Evolutionary conservation across 2,113 vertebrate genomes (phyloP).

Genomic region (Colinus virginianus): DNA sequence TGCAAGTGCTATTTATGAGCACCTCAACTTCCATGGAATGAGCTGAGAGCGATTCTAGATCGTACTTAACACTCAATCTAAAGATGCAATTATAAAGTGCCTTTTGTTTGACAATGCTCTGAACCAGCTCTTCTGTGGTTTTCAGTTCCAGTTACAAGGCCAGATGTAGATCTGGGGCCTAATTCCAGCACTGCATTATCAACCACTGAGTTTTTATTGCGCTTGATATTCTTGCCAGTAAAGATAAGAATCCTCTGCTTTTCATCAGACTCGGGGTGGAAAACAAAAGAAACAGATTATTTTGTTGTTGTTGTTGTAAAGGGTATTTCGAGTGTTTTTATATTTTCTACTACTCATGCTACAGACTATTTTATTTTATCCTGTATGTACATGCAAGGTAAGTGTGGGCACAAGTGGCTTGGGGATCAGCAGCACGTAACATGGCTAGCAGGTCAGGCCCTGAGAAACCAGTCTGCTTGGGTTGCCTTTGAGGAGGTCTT

Average conservation of each 20-base stretch:
- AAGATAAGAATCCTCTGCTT: not conserved
- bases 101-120: not conserved
- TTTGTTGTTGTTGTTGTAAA: not conserved
- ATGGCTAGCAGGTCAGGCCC: not conserved
- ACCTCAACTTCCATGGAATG: not conserved
- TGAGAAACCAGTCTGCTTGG: not conserved
- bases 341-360: not conserved
- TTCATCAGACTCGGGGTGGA: not conserved
- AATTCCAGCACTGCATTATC: not conserved
- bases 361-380: not conserved
- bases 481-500: not conserved
- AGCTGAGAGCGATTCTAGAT: not conserved
- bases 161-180: not conserved
- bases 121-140: not conserved
- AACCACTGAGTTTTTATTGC: not conserved
- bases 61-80: not conserved
- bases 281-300: not conserved
- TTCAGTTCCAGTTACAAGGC: not conserved
- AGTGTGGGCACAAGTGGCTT: not conserved
- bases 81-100: not conserved
- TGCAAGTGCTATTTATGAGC: not conserved
- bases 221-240: not conserved
- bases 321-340: not conserved
- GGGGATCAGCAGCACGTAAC: not conserved
- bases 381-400: fast-evolving